Conservation (phyloP, 2,113 vertebrate species). For the Brienomyrus longianalis region DNA sequence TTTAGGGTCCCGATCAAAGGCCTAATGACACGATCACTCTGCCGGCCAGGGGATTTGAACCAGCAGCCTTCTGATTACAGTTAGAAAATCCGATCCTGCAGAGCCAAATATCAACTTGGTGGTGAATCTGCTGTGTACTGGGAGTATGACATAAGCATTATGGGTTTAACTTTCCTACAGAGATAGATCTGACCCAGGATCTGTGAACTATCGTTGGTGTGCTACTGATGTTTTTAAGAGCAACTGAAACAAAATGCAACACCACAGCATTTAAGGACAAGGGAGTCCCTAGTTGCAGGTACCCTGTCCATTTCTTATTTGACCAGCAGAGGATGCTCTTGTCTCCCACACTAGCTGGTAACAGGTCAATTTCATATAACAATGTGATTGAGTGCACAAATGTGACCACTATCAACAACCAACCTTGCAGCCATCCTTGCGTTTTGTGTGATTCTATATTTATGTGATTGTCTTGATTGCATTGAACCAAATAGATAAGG, state of each 20-base stretch:
- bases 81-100: background rate
- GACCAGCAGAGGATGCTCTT: slow-evolving; percentile 15
- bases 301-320: background rate
- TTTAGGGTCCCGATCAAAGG: background rate
- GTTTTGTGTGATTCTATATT: background rate
- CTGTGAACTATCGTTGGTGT: background rate
- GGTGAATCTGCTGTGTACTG: background rate
- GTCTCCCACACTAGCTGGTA: background rate
- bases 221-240: background rate
- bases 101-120: background rate
- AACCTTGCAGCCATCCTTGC: background rate
- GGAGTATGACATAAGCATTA: background rate
- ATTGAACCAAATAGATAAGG: background rate
- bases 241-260: background rate
- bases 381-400: background rate
- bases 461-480: background rate
- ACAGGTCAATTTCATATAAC: background rate
- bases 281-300: background rate
- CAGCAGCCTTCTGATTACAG: background rate
- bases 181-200: too few relatives aligned
- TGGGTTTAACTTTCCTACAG: background rate
- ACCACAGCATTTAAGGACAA: background rate
- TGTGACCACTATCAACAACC: background rate
- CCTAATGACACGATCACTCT: background rate
- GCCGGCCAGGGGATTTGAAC: background rate